Base-by-base conservation (phyloP, 2,113 vertebrate species). In the Sitta europaea region DNA sequence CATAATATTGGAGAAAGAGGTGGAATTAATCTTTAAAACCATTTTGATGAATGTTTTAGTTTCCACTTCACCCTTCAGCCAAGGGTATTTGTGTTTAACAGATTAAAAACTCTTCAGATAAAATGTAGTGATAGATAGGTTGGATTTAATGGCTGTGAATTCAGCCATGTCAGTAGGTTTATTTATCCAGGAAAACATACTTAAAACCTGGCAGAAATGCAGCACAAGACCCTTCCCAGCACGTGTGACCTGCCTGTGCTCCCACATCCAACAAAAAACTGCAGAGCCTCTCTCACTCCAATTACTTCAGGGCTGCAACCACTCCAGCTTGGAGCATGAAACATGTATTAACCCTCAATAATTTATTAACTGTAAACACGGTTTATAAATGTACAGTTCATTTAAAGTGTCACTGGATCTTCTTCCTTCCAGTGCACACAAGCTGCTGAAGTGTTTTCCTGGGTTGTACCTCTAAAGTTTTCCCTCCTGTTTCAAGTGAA, bases 231-330 rank as follows among this genome's bases (percentile, higher is more conserved):
- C 68, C 67, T 45, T 48, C 71, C 62, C 38, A 2, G 35, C 2
- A 12, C 47, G 14, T 20, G 35, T 54, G 78, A 58, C 51, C 54
- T 57, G 58, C 62, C 68, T 1, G 0, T 21, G 45, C 45, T 59
- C 54, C n/a, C 0, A 0, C 47, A 6, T 22, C n/a, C 0, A 7
- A 5, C 11, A 1, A 9, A 4, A 23, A 18, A 42, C 71, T 38
- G 38, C 2, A 42, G 38, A 5, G 55, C 40, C 14, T 53, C 59
- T 65, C 73, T 57, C 66, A 2, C 57, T 68, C n/a, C 71, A 2
- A 0, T 19, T n/a, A 27, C 45, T 18, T 6, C 10, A 45, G 62
- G 47, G 38, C 80, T 72, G 2, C 57, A 35, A 31, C 74, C 55
- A 5, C 43, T 65, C 62, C 67, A 57, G 67, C 38, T 14, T 35